A percentile compares a stretch with the other conserved stretches of the same genome.
Evolutionary conservation across 2,888 invertebrate species (phyloP).

Genomic region (Cybosia mesomella): DNA sequence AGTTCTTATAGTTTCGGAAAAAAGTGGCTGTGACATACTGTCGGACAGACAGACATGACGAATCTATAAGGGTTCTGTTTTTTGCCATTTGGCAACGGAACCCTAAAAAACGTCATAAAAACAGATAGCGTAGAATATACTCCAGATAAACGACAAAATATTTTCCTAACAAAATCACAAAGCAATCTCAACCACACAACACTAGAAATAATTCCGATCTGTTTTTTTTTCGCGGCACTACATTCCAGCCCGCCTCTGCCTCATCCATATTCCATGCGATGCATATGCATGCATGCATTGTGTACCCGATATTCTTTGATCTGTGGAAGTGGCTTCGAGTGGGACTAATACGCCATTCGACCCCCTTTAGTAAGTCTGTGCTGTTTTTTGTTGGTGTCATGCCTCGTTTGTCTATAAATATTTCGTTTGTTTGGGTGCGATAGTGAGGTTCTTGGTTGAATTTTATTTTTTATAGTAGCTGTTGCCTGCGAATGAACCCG

Average conservation of each 20-base stretch:
- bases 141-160: background rate
- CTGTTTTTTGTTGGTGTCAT: background rate
- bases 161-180: conserved; percentile 4
- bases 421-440: background rate
- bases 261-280: conserved; percentile 65
- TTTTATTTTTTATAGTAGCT: no score
- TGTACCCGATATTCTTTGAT: conserved; percentile 49
- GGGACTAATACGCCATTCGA: conserved; percentile 39
- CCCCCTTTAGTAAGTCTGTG: conserved; percentile 16
- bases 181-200: background rate
- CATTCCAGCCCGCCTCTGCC: conserved; percentile 20
- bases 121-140: background rate
- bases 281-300: conserved; percentile 51
- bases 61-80: no score
- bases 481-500: no score
- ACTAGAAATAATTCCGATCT: conserved; percentile 1
- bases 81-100: no score
- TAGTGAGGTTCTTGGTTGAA: background rate
- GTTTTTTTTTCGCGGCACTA: conserved; percentile 16
- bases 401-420: background rate
- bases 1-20: no score
- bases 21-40: no score
- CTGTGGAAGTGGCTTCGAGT: conserved; percentile 47
- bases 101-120: no score
- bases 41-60: no score